phyloP scores from a whole-genome alignment of 1,140 invertebrate genomes.

The Drosophila pseudoananassae region DNA sequence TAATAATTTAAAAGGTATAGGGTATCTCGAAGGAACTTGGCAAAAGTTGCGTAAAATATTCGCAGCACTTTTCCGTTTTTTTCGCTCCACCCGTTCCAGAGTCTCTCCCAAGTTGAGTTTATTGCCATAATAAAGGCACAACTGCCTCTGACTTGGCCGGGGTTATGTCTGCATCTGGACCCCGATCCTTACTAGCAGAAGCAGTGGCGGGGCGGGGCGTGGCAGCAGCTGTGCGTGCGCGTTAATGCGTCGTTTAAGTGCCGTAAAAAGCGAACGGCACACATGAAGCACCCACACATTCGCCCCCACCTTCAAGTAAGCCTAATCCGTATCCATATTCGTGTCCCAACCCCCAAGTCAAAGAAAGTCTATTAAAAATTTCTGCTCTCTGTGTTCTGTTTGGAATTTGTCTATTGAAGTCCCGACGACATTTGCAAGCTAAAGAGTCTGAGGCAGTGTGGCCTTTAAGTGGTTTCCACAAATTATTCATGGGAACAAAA shows the following conservation, averaged over 20 bases:
- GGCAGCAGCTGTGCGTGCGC: slow-evolving; percentile 75
- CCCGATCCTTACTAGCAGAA: background rate
- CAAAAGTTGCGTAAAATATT: slow-evolving; percentile 70
- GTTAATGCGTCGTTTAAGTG: slow-evolving; percentile 82
- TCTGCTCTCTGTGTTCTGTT: slow-evolving; percentile 40
- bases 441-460: background rate
- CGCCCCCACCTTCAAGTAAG: background rate
- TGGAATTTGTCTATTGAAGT: slow-evolving; percentile 74
- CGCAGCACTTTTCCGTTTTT: slow-evolving; percentile 58
- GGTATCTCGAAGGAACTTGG: slow-evolving; percentile 35
- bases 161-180: slow-evolving; percentile 37
- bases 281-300: slow-evolving; percentile 23
- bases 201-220: slow-evolving; percentile 31
- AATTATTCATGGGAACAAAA: slow-evolving; percentile 77
- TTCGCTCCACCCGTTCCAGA: slow-evolving; percentile 1
- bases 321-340: slow-evolving; percentile 18
- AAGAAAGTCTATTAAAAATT: slow-evolving; percentile 74
- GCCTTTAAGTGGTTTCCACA: slow-evolving; percentile 74
- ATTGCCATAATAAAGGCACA: slow-evolving; percentile 77
- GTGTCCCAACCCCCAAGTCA: background rate
- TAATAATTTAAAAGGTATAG: background rate
- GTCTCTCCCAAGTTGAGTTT: slow-evolving; percentile 54
- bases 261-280: slow-evolving; percentile 77
- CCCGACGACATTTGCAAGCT: slow-evolving; percentile 57
- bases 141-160: slow-evolving; percentile 48